These are phyloP conservation scores for Atrina japonica DNA, from an alignment of 2,888 invertebrate genomes.

Conservation along the genomic window DNA sequence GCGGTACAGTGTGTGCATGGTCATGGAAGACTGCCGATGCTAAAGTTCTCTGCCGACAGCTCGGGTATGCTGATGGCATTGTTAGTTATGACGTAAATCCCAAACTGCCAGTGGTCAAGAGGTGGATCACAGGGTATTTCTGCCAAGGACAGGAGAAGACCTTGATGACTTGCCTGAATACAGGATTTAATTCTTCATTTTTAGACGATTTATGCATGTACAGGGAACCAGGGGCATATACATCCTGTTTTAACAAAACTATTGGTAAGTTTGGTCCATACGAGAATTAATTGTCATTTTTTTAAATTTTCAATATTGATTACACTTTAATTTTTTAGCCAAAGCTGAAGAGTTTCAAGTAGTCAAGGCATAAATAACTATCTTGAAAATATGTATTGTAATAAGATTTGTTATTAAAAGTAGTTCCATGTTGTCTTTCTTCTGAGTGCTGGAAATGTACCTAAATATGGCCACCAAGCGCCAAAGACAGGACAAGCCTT, in stretches of 20 bases:
- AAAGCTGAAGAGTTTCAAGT: no score
- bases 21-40: constrained; percentile 70
- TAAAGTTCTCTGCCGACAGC: constrained; percentile 65
- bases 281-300: no score
- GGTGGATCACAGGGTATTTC: constrained; percentile 65
- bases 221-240: constrained; percentile 67
- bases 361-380: no score
- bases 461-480: no score
- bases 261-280: constrained; percentile 64
- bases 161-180: constrained; percentile 70
- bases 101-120: constrained; percentile 40
- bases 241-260: constrained; percentile 64
- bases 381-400: no score
- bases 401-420: no score
- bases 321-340: no score
- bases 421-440: background rate
- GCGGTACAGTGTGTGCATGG: constrained; percentile 71
- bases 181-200: constrained; percentile 69
- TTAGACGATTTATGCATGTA: constrained; percentile 59
- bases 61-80: constrained; percentile 68
- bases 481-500: no score
- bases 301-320: no score
- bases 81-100: constrained; percentile 53
- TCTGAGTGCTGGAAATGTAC: no score
- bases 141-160: constrained; percentile 67